phyloP scores from a whole-genome alignment of 2,888 invertebrate species.

The Rhamnusium bicolor region DNA sequence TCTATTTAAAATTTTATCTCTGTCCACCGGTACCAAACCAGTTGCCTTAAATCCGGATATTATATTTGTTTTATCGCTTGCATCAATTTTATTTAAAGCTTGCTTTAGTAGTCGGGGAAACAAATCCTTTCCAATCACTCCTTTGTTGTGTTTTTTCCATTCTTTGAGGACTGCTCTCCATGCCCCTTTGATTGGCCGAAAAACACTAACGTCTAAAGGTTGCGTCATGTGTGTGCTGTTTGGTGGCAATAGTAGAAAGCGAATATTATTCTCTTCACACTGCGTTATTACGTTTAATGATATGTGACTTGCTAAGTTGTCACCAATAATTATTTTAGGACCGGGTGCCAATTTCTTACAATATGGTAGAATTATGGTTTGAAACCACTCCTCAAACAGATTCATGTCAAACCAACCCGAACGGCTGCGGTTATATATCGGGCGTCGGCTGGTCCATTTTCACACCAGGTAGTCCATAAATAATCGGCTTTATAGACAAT shows the following conservation, averaged over 20 bases:
- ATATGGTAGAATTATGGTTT: neutral
- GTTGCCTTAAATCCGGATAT: constrained; percentile 28
- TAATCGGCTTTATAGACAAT: neutral
- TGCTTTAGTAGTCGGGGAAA: no score
- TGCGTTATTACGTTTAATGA: constrained; percentile 15
- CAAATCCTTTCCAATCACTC: no score
- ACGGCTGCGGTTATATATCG: neutral
- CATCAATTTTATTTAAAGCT: constrained; percentile 10
- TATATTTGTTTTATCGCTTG: constrained; percentile 16
- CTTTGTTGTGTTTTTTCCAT: no score
- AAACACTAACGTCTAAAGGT: constrained; percentile 15
- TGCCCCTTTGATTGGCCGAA: constrained; percentile 21
- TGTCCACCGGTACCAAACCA: constrained; percentile 20
- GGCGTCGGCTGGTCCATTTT: neutral
- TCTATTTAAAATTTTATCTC: constrained; percentile 26
- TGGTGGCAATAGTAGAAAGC: constrained; percentile 21
- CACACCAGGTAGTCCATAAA: constrained; percentile 19
- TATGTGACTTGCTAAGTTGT: constrained; percentile 19
- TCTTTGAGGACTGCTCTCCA: no score
- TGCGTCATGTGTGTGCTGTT: constrained; percentile 25
- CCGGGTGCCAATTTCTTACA: constrained; percentile 9
- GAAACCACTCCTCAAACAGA: constrained; percentile 19
- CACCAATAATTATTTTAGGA: constrained; percentile 11
- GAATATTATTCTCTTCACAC: constrained; percentile 14
- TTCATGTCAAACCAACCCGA: constrained; percentile 16